A percentile compares a stretch with the other conserved stretches of the same genome.
Evolutionary conservation across 2,113 vertebrate species (phyloP).

Genomic region (Haemorhous mexicanus): DNA sequence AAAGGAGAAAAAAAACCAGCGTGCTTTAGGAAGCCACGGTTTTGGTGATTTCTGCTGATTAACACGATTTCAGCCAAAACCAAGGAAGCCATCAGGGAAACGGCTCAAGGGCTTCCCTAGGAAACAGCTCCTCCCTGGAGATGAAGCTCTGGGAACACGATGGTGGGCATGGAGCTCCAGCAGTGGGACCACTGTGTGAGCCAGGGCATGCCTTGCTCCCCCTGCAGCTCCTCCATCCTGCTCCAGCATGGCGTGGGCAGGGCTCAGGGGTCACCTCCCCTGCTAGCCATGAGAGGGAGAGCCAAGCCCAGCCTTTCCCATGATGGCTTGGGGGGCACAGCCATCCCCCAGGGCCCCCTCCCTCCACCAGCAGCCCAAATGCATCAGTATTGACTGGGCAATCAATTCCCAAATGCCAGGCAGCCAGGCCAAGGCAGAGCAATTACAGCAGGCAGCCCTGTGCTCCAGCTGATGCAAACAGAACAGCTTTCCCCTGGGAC

Average conservation of each 20-base stretch:
- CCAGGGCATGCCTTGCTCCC: background rate
- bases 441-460: background rate
- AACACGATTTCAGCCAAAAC: rapidly evolving
- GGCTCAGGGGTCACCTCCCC: background rate
- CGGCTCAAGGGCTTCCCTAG: rapidly evolving
- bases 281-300: rapidly evolving
- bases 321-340: background rate
- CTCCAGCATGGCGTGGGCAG: too few relatives aligned
- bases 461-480: slow-evolving; percentile 13
- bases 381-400: background rate
- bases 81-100: background rate
- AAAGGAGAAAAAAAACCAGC: background rate
- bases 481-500: slow-evolving; percentile 17
- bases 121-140: background rate
- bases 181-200: background rate
- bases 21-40: background rate
- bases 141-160: rapidly evolving
- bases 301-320: background rate
- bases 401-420: slow-evolving; percentile 37
- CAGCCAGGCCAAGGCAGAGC: slow-evolving; percentile 20
- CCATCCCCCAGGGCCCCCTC: rapidly evolving
- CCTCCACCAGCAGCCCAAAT: background rate
- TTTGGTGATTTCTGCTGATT: background rate
- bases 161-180: background rate
- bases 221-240: background rate